Base-by-base conservation (phyloP, 2,888 invertebrate genomes). In the Fragum sueziense region DNA sequence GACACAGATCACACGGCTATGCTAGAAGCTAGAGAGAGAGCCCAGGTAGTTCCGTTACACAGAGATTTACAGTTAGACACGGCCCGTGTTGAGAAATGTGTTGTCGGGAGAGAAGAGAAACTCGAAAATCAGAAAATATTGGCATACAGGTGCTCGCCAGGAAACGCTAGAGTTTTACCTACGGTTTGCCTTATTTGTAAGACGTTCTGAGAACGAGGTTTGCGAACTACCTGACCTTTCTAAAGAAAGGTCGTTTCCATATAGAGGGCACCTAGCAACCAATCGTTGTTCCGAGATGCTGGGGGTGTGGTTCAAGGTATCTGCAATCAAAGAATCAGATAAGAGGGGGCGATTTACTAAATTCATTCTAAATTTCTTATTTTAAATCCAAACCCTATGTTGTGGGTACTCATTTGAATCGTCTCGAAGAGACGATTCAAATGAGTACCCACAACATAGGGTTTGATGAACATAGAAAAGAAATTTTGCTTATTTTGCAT, bases 181-280 rank as follows among this genome's bases (percentile, higher is more conserved):
- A 75, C 74, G 11, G 77, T 70, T 73, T 77, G 72, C 82, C 82
- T 80, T 83, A 83, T 83, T 77, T 80, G 82, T 80, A 77, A 75
- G 75, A 74, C 61, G 69, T 51, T 59, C 68, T 70, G 70, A 77
- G 47, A 70, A 75, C 73, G 79, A 80, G 80, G 82, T 71, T 51
- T 52, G 14, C 70, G 77, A 74, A 65, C 79, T 75, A 76, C 74
- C 76, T 85, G 85, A 79, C 84, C 69, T 84, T 74, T 52, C 74
- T 85, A 57, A 61, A 47, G 17, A 86, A 76, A 82, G 82, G 82
- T 79, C 82, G 82, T 76, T 79, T 76, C 82, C 82, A 82, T 76
- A 82, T 82, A 79, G 67, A 82, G 82, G 70, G 73, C 73, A 78
- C 65, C 47, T 51, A 52, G 68, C 62, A 69, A 65, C 81, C 81